These are phyloP conservation scores for Xiphophorus birchmanni DNA, from an alignment of 2,797 vertebrate species.

Conservation along the genomic window DNA sequence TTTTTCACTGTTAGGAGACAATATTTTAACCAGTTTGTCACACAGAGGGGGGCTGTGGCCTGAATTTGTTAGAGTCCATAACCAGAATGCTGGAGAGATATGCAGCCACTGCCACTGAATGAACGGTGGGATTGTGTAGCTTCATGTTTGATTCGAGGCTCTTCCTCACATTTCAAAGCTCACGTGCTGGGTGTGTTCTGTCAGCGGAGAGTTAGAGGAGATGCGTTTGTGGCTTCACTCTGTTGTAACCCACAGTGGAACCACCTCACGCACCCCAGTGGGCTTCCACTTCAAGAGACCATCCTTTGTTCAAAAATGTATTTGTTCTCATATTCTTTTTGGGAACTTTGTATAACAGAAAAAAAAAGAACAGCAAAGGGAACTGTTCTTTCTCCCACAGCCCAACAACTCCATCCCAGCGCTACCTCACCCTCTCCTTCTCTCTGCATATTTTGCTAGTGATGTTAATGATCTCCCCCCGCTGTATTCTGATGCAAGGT, in stretches of 20 bases:
- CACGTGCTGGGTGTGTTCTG: slow-evolving; percentile 58
- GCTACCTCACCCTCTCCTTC: slow-evolving; percentile 54
- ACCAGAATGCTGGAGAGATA: slow-evolving; percentile 41
- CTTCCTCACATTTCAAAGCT: slow-evolving; percentile 74
- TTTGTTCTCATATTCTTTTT: slow-evolving; percentile 87
- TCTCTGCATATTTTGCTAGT: slow-evolving; percentile 71
- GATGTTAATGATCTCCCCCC: slow-evolving; percentile 83
- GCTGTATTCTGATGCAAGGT: slow-evolving; percentile 85
- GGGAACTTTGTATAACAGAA: slow-evolving; percentile 73
- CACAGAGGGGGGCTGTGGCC: slow-evolving; percentile 16
- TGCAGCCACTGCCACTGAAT: slow-evolving; percentile 54
- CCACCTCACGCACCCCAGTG: slow-evolving; percentile 75
- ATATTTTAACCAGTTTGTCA: slow-evolving; percentile 43
- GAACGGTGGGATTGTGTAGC: slow-evolving; percentile 53
- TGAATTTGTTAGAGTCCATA: slow-evolving; percentile 43
- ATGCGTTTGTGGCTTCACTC: slow-evolving; percentile 64
- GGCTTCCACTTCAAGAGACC: slow-evolving; percentile 77
- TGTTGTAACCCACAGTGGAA: slow-evolving; percentile 71
- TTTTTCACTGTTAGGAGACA: slow-evolving; percentile 40
- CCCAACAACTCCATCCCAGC: slow-evolving; percentile 46
- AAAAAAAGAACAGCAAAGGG: slow-evolving; percentile 60
- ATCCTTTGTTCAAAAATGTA: slow-evolving; percentile 83
- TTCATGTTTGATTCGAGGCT: slow-evolving; percentile 57
- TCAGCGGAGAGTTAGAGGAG: slow-evolving; percentile 49
- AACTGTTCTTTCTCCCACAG: slow-evolving; percentile 55